Evolutionary conservation across 2,797 vertebrate genomes (phyloP).

Genomic region (Silurus aristotelis): DNA sequence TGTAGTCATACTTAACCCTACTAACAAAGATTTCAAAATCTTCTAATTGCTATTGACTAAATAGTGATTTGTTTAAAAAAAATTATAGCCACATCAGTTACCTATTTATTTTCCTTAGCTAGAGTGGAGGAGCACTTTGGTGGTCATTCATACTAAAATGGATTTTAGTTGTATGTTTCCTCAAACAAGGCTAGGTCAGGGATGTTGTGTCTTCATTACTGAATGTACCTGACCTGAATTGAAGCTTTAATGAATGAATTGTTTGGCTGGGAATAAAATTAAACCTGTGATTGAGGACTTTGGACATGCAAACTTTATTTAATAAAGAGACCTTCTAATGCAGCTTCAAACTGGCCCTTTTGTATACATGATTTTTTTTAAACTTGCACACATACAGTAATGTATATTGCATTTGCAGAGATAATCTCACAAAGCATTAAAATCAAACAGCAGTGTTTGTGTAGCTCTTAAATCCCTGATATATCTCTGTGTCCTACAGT

Average conservation of each 20-base stretch:
- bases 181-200: background rate
- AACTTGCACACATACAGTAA: background rate
- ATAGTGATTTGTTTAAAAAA: background rate
- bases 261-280: background rate
- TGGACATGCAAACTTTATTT: background rate
- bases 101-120: background rate
- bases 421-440: background rate
- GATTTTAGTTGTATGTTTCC: background rate
- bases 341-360: background rate
- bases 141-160: background rate
- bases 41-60: background rate
- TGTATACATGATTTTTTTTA: background rate
- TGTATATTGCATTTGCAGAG: background rate
- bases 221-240: no score
- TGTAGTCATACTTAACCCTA: background rate
- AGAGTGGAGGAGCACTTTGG: no score
- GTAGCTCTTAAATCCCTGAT: background rate
- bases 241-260: background rate
- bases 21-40: no score
- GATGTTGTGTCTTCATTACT: background rate
- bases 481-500: background rate
- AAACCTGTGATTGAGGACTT: background rate
- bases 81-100: background rate
- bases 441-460: background rate
- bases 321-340: background rate